phyloP scores from a whole-genome alignment of 2,888 invertebrate genomes.

The Endotricha flammealis region DNA sequence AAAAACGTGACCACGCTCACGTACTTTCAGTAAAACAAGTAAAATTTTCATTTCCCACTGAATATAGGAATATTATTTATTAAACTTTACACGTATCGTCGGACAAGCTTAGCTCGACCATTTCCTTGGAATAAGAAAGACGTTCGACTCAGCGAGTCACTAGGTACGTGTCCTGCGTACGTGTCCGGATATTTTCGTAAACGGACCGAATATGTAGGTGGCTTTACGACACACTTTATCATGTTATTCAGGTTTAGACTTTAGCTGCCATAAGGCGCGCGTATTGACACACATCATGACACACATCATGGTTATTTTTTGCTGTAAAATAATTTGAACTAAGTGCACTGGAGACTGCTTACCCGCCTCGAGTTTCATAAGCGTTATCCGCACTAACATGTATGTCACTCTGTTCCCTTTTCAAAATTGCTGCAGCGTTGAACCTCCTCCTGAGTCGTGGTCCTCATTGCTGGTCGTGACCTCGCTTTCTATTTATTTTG shows the following conservation, averaged over 20 bases:
- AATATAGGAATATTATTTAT: background rate
- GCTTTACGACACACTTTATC: slow-evolving; percentile 37
- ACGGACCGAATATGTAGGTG: slow-evolving; percentile 37
- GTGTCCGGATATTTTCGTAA: slow-evolving; percentile 46
- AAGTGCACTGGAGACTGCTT: too few species aligned
- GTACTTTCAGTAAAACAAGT: too few species aligned
- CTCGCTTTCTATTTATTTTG: too few species aligned
- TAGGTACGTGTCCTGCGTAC: slow-evolving; percentile 28
- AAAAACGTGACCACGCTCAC: too few species aligned
- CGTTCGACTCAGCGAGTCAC: slow-evolving; percentile 29
- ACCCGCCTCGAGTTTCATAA: too few species aligned
- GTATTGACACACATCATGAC: slow-evolving; percentile 1
- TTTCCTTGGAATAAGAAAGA: slow-evolving; percentile 34
- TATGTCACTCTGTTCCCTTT: too few species aligned
- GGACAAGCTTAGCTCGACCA: slow-evolving; percentile 28
- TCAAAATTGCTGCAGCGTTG: too few species aligned
- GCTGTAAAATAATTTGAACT: background rate
- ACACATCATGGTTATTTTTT: slow-evolving; percentile 3
- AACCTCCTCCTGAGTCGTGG: too few species aligned
- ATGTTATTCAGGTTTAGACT: slow-evolving; percentile 18
- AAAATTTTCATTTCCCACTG: background rate
- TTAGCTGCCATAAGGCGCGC: slow-evolving; percentile 4
- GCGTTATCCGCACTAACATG: too few species aligned
- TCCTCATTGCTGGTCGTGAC: too few species aligned
- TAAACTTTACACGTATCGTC: slow-evolving; percentile 19